A percentile compares a stretch with the other conserved stretches of the same genome.
phyloP scores from a whole-genome alignment of 2,888 invertebrate species.

The Macrosiphum euphorbiae region DNA sequence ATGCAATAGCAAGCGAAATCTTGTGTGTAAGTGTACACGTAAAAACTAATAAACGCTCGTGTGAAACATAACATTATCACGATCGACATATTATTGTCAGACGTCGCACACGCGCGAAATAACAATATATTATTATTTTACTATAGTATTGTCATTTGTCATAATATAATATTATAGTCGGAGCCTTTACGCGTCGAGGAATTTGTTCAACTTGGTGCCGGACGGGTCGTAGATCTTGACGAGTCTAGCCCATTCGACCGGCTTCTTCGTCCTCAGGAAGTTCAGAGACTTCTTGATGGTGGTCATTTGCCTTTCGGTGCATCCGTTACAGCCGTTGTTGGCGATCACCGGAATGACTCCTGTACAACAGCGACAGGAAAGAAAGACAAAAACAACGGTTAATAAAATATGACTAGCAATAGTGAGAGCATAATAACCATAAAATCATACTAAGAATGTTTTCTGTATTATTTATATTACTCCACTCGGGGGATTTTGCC shows the following conservation, averaged over 20 bases:
- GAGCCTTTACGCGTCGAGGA: conserved; percentile 35
- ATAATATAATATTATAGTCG: not conserved
- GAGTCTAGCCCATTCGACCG: conserved; percentile 30
- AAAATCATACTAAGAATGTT: not conserved
- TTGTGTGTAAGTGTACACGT: not conserved
- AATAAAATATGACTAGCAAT: not conserved
- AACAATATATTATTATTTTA: not conserved
- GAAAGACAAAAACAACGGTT: not conserved
- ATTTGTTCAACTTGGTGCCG: conserved; percentile 58
- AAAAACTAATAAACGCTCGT: not conserved
- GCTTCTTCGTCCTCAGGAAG: conserved; percentile 48
- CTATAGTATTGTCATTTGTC: not conserved
- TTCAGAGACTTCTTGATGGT: conserved; percentile 57
- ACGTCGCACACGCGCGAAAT: not conserved
- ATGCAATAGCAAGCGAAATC: not conserved
- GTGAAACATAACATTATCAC: not conserved
- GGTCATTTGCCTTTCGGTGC: conserved; percentile 37
- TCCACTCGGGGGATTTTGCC: not conserved
- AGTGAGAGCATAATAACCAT: not conserved
- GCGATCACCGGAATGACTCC: conserved; percentile 61
- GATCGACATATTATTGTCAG: not conserved
- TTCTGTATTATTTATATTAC: not conserved
- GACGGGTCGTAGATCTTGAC: conserved; percentile 60
- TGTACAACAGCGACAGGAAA: not conserved
- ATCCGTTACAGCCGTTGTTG: conserved; percentile 49